These are phyloP conservation scores for Anastrepha obliqua DNA, from an alignment of 1,140 invertebrate genomes.

Conservation along the genomic window DNA sequence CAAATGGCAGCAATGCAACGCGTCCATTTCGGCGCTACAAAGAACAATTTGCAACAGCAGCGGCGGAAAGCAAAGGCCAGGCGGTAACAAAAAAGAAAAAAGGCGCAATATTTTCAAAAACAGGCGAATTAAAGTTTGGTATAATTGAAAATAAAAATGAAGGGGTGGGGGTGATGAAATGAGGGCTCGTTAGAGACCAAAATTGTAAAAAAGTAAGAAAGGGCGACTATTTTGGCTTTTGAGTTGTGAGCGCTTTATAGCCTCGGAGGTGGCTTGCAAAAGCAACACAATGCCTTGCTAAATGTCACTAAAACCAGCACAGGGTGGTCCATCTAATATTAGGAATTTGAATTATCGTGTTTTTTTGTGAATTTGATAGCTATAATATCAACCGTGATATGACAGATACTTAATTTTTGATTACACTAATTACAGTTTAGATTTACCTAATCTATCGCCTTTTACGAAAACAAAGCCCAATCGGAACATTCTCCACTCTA, in stretches of 20 bases:
- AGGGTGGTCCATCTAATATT: too few relatives aligned
- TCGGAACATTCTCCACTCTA: too few relatives aligned
- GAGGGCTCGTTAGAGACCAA: neutral
- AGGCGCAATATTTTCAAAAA: conserved; percentile 41
- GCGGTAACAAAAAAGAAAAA: conserved; percentile 23
- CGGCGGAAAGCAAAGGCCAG: neutral
- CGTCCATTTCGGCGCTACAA: neutral
- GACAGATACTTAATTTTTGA: too few relatives aligned
- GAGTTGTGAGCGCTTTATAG: neutral
- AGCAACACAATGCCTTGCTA: neutral
- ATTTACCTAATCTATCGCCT: too few relatives aligned
- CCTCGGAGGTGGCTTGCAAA: neutral
- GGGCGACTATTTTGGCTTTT: too few relatives aligned
- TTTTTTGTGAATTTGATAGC: too few relatives aligned
- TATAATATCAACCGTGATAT: too few relatives aligned
- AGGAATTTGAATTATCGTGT: too few relatives aligned
- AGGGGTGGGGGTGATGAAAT: neutral
- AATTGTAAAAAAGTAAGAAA: neutral
- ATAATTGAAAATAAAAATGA: neutral
- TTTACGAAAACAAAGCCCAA: too few relatives aligned
- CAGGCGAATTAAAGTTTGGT: conserved; percentile 19
- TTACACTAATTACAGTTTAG: too few relatives aligned
- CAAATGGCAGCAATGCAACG: neutral
- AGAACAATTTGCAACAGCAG: conserved; percentile 30
- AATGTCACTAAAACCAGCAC: neutral